These are phyloP conservation scores for Brachycybe producta DNA, from an alignment of 2,888 invertebrate species.

Conservation along the genomic window DNA sequence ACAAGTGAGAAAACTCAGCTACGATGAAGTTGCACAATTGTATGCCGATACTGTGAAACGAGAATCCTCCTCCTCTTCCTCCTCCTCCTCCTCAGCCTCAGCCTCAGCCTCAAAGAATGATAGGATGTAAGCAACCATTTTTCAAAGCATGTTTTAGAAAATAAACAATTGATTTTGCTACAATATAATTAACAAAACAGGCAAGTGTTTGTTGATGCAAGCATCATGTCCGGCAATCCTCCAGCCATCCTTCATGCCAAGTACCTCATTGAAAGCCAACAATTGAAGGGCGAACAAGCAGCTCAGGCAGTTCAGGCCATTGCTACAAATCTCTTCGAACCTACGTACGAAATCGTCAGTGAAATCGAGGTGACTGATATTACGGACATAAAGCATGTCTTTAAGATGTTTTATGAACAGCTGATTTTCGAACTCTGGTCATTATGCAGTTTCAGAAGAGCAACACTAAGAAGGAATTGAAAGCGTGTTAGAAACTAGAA, in stretches of 20 bases:
- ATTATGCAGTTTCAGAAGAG: too few relatives aligned
- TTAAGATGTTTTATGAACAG: too few relatives aligned
- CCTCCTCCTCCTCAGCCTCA: too few relatives aligned
- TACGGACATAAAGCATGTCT: too few relatives aligned
- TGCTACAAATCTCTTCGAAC: conserved; percentile 4
- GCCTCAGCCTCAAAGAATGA: too few relatives aligned
- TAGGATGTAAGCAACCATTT: neutral
- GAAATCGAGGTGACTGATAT: neutral
- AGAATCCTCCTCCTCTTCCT: neutral
- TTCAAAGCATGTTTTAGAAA: neutral
- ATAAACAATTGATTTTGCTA: neutral
- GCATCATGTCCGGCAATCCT: conserved; percentile 1
- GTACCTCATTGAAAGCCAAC: conserved; percentile 1
- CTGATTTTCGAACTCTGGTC: too few relatives aligned
- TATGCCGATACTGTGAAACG: neutral
- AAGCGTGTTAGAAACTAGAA: too few relatives aligned
- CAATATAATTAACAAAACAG: neutral
- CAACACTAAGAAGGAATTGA: too few relatives aligned
- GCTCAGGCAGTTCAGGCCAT: conserved; percentile 1
- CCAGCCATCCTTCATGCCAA: conserved; percentile 3
- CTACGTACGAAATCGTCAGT: neutral
- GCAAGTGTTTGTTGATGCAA: neutral
- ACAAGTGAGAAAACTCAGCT: neutral
- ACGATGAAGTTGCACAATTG: neutral
- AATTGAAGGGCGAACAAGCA: neutral